Evolutionary conservation across 2,113 vertebrate species (phyloP).

Genomic region (Varanus salvator): DNA sequence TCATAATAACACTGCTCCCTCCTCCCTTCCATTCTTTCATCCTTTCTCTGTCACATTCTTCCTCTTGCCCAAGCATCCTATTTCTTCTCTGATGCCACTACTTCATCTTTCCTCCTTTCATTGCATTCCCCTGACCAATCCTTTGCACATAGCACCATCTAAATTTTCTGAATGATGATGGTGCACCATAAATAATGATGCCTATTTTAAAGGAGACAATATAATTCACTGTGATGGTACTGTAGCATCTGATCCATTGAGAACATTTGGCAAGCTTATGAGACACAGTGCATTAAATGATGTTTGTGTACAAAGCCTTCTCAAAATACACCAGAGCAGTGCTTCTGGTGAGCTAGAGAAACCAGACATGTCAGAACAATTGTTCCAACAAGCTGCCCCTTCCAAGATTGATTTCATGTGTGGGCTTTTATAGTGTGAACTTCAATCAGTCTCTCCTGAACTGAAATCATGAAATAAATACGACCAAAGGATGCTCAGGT

Average conservation of each 20-base stretch:
- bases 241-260: slow-evolving; percentile 16
- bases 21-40: not conserved
- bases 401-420: not conserved
- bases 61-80: not conserved
- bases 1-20: not conserved
- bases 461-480: slow-evolving; percentile 48
- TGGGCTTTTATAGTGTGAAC: not conserved
- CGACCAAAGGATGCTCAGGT: slow-evolving; percentile 20
- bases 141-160: not conserved
- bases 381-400: not conserved
- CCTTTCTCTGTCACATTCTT: not conserved
- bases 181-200: not conserved
- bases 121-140: not conserved
- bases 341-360: slow-evolving; percentile 21
- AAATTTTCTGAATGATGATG: slow-evolving; percentile 4
- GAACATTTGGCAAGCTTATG: slow-evolving; percentile 22
- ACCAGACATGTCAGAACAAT: not conserved
- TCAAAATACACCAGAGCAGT: not conserved
- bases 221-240: not conserved
- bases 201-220: not conserved
- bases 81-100: not conserved
- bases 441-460: slow-evolving; percentile 11
- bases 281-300: not conserved
- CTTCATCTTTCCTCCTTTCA: not conserved
- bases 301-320: not conserved